Base-by-base conservation (phyloP, 2,888 invertebrate genomes). In the Tipula lateralis region DNA sequence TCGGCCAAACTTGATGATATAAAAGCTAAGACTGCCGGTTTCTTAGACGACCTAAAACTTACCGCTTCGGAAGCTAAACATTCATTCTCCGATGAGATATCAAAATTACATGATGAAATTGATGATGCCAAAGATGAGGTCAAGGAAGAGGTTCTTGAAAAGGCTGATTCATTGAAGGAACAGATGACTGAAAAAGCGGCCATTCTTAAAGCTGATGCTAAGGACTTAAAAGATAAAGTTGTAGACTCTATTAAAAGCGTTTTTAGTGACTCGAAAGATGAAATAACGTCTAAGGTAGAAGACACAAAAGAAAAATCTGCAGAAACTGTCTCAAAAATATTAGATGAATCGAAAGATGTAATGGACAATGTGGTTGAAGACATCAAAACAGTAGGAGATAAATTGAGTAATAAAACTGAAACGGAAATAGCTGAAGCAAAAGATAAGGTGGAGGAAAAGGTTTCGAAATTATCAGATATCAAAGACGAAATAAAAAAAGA, bases 241-340 rank as follows among this genome's bases (percentile, higher is more conserved):
- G 84, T 85, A 0, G 84, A 85, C 1, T 24, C 66, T 0, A 24
- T 9, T 24, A 66, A 19, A 66, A 24, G 16, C 5, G n/a, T 44
- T n/a, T 85, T 85, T 84, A 85, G 85, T 66, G 84, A 84, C 6
- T 85, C 66, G 1, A 19, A 66, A 24, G 24, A 85, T 1, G 85
- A 86, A 50, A 84, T 86, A 2, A 39, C 85, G 2, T 85, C 85
- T 66, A 86, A 86, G 34, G 32, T 86, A 0, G 84, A 85, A 19
- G 12, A 85, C 24, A 84, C 16, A 0, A 44, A n/a, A 44, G 44
- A 81, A 34, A 82, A 2, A 29, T 13, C 24, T 6, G n/a, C 44
- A 0, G 44, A 83, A 84, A 44, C 36, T 39, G 13, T 29, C 6
- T n/a, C 4, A 1, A 24, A 30, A 13, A 16, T n/a, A 83, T 29